These are phyloP conservation scores for Andrena dorsata DNA, from an alignment of 2,888 invertebrate species.

Conservation along the genomic window DNA sequence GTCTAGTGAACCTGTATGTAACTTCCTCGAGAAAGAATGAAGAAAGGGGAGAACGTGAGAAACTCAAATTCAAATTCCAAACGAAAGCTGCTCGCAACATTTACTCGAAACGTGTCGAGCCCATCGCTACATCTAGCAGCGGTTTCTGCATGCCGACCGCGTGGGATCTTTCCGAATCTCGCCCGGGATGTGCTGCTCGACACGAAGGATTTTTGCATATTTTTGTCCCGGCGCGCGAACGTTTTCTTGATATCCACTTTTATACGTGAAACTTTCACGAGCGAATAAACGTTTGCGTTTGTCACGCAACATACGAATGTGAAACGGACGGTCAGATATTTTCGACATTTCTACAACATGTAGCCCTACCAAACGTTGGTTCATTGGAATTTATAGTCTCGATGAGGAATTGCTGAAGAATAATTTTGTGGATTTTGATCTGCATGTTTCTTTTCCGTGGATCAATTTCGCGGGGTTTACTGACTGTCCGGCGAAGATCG, in stretches of 20 bases:
- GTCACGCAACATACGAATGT: background rate
- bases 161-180: conserved; percentile 47
- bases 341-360: background rate
- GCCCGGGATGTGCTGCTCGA: conserved; percentile 37
- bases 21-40: too few species aligned
- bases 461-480: conserved; percentile 40
- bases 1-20: background rate
- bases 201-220: conserved; percentile 41
- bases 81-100: background rate
- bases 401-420: background rate
- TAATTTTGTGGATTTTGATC: background rate
- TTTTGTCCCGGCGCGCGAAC: conserved; percentile 5
- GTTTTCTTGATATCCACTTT: conserved; percentile 1
- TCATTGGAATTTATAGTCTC: background rate
- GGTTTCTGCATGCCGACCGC: conserved; percentile 15
- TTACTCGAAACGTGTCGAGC: background rate
- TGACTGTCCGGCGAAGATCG: conserved; percentile 33
- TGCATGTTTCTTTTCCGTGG: background rate
- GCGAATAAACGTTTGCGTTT: background rate
- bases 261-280: background rate
- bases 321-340: background rate
- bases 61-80: background rate
- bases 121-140: conserved; percentile 28
- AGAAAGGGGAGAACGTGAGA: too few species aligned
- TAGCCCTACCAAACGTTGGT: background rate